These are phyloP conservation scores for Mormyrus iriodes DNA, from an alignment of 2,113 vertebrate genomes.

Conservation along the genomic window DNA sequence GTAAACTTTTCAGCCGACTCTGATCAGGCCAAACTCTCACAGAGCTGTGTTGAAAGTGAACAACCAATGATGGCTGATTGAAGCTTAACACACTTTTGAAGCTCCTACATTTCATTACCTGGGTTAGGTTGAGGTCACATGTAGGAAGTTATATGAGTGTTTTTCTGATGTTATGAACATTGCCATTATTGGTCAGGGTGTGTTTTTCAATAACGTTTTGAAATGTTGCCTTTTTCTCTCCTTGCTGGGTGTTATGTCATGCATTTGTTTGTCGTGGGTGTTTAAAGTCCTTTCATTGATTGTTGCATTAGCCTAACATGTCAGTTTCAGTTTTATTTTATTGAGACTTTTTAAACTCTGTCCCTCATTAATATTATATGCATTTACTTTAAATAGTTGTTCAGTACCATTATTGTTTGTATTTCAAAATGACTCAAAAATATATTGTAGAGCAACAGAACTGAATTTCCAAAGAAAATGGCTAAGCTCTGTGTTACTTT, in stretches of 20 bases:
- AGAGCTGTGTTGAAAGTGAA: neutral
- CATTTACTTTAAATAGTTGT: neutral
- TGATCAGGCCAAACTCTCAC: neutral
- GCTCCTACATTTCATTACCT: neutral
- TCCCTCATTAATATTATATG: neutral
- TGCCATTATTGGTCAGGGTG: neutral
- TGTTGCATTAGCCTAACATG: neutral
- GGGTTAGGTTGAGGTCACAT: neutral
- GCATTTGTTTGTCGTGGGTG: neutral
- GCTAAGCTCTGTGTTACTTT: neutral
- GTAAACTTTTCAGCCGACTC: neutral
- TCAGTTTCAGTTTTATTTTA: neutral
- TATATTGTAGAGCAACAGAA: neutral
- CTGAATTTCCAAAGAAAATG: neutral
- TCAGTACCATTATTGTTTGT: neutral
- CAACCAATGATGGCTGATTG: neutral
- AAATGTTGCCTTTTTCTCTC: neutral
- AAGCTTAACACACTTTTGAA: neutral
- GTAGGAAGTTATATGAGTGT: neutral
- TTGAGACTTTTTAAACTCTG: neutral
- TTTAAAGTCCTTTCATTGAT: neutral
- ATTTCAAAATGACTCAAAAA: neutral
- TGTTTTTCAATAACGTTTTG: neutral
- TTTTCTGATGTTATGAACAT: neutral
- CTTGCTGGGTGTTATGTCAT: neutral